These are phyloP conservation scores for Schizopygopsis pylzovi DNA, from an alignment of 2,797 vertebrate genomes.

Conservation along the genomic window DNA sequence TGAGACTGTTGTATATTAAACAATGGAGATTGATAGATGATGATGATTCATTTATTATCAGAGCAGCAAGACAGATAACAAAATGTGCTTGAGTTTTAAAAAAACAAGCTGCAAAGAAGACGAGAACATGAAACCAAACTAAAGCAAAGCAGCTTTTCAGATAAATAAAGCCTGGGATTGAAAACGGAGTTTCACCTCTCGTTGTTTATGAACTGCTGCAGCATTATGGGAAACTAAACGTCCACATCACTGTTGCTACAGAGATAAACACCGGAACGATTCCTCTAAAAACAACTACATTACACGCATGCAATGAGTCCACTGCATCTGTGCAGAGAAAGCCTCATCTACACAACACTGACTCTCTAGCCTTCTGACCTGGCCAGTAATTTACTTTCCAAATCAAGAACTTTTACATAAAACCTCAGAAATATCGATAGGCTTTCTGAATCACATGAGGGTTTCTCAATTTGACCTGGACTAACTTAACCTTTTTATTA, in stretches of 20 bases:
- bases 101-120: not conserved
- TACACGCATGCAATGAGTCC: not conserved
- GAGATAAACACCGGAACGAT: not conserved
- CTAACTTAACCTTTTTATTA: not conserved
- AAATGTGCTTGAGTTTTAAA: not conserved
- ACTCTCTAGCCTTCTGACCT: not conserved
- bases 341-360: not conserved
- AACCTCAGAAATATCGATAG: not conserved
- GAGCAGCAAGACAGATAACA: not conserved
- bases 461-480: not conserved
- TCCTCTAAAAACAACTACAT: conserved; percentile 7
- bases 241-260: not conserved
- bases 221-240: not conserved
- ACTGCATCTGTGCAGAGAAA: not conserved
- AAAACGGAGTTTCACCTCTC: not conserved
- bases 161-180: not conserved
- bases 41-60: not conserved
- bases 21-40: not conserved
- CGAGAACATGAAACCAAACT: not conserved
- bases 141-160: not conserved
- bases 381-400: not conserved
- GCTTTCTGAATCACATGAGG: not conserved
- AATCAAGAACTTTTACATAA: not conserved
- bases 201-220: not conserved
- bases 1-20: not conserved